phyloP scores from a whole-genome alignment of 2,888 invertebrate genomes.

The Patella depressa region DNA sequence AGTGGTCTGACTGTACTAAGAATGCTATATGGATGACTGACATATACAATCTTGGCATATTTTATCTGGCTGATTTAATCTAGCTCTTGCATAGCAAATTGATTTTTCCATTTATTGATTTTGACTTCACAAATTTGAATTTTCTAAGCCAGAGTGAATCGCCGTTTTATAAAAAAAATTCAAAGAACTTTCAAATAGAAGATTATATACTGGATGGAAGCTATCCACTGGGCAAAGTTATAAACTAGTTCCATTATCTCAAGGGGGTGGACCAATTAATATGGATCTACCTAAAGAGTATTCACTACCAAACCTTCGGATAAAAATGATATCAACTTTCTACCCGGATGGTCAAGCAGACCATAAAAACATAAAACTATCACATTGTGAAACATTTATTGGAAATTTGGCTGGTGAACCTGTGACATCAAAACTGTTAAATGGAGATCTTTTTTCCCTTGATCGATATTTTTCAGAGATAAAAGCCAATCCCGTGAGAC shows the following conservation, averaged over 20 bases:
- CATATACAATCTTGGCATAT: too few relatives aligned
- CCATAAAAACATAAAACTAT: background rate
- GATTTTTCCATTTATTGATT: too few relatives aligned
- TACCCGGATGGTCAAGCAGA: background rate
- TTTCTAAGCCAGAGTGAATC: background rate
- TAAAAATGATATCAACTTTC: background rate
- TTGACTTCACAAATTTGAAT: background rate
- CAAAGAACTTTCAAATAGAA: background rate
- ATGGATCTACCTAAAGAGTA: background rate
- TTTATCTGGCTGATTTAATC: too few relatives aligned
- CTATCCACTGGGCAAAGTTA: background rate
- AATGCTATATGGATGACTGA: too few relatives aligned
- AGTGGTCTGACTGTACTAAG: too few relatives aligned
- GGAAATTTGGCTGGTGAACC: background rate
- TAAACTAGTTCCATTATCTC: background rate
- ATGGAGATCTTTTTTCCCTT: background rate
- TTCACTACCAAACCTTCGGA: background rate
- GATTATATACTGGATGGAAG: background rate
- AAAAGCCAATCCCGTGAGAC: background rate
- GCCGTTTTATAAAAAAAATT: background rate
- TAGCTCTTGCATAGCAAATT: too few relatives aligned
- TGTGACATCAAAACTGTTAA: background rate
- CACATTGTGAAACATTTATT: too few relatives aligned
- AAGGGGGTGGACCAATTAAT: background rate
- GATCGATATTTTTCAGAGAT: background rate